These are phyloP conservation scores for Chymomyza procnemis DNA, from an alignment of 2,888 invertebrate genomes.

Conservation along the genomic window DNA sequence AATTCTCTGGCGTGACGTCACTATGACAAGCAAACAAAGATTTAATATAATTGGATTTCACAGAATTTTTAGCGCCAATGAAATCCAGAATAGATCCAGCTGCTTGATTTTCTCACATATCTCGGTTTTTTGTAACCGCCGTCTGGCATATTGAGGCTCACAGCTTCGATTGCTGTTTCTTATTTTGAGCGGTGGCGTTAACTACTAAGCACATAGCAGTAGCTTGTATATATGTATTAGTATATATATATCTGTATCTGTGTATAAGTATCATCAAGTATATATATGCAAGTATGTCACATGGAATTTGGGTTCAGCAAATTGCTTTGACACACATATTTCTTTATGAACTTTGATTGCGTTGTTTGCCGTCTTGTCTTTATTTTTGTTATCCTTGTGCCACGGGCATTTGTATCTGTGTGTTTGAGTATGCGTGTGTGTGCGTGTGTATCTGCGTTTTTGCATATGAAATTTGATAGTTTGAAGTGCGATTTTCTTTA, in stretches of 20 bases:
- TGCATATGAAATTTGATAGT: slow-evolving; percentile 4
- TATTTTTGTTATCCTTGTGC: not conserved
- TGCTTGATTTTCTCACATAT: no score
- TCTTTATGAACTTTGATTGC: slow-evolving; percentile 38
- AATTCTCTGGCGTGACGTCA: no score
- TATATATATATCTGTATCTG: not conserved
- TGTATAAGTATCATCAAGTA: no score
- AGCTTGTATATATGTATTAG: no score
- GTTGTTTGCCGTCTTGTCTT: slow-evolving; percentile 7
- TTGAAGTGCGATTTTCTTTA: not conserved
- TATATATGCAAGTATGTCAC: not conserved
- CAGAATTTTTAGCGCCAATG: no score
- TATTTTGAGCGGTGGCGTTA: not conserved
- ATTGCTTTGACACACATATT: slow-evolving; percentile 45
- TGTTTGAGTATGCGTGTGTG: not conserved
- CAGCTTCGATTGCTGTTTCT: not conserved
- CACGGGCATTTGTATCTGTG: no score
- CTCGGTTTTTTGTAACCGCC: no score
- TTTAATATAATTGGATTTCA: no score
- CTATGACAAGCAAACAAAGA: no score
- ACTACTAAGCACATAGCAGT: not conserved
- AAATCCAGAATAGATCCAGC: no score
- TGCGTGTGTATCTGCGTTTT: not conserved
- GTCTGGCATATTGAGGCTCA: not conserved
- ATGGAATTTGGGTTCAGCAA: slow-evolving; percentile 37